Percentiles rank a stretch among this genome's conserved stretches.
Conservation (phyloP, 2,113 vertebrate species). For the Glaucomys volans region DNA sequence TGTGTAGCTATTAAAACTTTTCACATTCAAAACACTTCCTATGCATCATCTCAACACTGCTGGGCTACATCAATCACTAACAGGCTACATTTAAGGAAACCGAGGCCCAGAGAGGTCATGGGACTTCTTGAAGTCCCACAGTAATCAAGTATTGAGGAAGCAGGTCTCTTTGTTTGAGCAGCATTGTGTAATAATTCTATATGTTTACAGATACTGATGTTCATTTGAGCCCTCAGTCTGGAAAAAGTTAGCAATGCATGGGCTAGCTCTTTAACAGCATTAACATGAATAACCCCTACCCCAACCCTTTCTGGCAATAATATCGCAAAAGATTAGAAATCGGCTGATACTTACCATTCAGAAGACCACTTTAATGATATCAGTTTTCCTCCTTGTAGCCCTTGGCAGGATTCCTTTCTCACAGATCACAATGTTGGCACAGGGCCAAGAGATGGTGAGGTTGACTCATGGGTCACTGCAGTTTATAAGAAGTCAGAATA, state of each 20-base stretch:
- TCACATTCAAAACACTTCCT: neutral
- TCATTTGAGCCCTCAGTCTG: neutral
- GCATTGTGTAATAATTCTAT: neutral
- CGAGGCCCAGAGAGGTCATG: neutral
- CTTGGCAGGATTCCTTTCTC: constrained; percentile 77
- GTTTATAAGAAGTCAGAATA: constrained; percentile 81
- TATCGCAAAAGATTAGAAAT: constrained; percentile 68
- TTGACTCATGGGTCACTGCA: constrained; percentile 82
- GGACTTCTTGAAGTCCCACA: neutral
- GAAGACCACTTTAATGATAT: constrained; percentile 76
- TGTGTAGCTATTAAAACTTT: neutral
- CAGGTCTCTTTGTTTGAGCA: neutral
- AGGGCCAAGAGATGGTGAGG: constrained; percentile 75
- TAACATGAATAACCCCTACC: constrained; percentile 38
- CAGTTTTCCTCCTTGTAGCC: constrained; percentile 70
- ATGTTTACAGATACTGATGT: neutral
- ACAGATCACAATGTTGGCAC: constrained; percentile 61
- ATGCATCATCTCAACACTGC: neutral
- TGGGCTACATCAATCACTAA: neutral
- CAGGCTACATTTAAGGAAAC: neutral
- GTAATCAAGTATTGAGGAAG: neutral
- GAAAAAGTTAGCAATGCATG: constrained; percentile 53
- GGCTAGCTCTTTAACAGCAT: constrained; percentile 67
- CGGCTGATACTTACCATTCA: constrained; percentile 58
- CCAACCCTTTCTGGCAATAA: constrained; percentile 66